Evolutionary conservation across 92 coral and sea anemone species (phyloP).

Genomic region (Hydrozoanthus gracilis): DNA sequence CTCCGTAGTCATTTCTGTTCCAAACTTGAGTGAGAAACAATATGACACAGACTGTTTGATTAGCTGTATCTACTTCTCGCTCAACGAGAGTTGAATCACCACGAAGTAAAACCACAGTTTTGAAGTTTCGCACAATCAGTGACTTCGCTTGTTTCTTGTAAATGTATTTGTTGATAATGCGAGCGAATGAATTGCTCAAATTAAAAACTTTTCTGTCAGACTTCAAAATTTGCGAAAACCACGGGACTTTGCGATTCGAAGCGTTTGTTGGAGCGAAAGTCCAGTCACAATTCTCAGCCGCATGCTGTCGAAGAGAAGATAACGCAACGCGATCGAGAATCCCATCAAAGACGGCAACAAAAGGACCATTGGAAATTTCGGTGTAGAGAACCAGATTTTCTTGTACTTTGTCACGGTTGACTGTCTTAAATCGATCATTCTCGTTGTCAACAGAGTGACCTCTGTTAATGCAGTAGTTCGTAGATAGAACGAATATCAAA

Average conservation of each 20-base stretch:
- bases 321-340: background rate
- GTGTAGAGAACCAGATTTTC: constrained; percentile 1
- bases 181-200: background rate
- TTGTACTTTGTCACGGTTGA: constrained; percentile 14
- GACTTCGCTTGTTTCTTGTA: no score
- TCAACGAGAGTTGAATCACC: constrained; percentile 18
- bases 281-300: constrained; percentile 15
- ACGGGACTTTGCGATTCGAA: constrained; percentile 18
- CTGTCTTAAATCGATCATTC: background rate
- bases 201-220: background rate
- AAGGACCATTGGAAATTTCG: constrained; percentile 3
- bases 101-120: background rate
- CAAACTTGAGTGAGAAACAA: constrained; percentile 16
- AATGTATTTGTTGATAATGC: background rate
- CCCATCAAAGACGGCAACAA: constrained; percentile 18
- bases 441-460: background rate
- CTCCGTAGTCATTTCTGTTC: constrained; percentile 32
- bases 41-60: constrained; percentile 4
- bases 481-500: background rate
- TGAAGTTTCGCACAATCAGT: background rate
- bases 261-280: constrained; percentile 4
- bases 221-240: constrained; percentile 32
- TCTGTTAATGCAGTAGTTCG: no score
- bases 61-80: background rate
- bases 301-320: background rate